These are phyloP conservation scores for Lasioglossum marginatum DNA, from an alignment of 2,888 invertebrate species.

Conservation along the genomic window DNA sequence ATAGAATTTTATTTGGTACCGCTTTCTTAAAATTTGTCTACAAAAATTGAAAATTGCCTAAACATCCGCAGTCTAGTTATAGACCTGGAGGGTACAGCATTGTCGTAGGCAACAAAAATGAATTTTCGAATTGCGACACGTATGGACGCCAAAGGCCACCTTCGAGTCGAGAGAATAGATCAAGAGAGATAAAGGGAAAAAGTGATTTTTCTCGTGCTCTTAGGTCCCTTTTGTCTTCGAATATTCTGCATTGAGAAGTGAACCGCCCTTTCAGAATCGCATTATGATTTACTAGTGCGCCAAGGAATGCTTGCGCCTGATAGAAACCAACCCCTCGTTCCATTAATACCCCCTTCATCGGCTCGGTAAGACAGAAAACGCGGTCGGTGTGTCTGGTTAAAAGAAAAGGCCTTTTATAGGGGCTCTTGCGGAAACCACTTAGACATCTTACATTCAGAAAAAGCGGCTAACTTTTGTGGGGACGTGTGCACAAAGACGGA, in stretches of 20 bases:
- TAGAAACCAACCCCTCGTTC: conserved; percentile 40
- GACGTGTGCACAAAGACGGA: background rate
- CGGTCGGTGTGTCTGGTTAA: conserved; percentile 18
- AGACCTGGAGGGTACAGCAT: background rate
- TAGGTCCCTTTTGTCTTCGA: conserved; percentile 36
- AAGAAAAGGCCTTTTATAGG: conserved; percentile 5
- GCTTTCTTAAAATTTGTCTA: no score
- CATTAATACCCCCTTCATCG: conserved; percentile 42
- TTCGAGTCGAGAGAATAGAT: background rate
- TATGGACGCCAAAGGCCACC: no score
- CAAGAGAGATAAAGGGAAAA: background rate
- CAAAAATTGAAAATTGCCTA: no score
- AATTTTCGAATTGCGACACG: background rate
- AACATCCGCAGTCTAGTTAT: no score
- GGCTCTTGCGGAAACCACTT: conserved; percentile 7
- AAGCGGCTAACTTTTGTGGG: background rate
- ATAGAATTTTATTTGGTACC: no score
- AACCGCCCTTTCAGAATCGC: conserved; percentile 64
- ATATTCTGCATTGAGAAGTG: conserved; percentile 52
- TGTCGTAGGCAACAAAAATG: no score
- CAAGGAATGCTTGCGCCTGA: conserved; percentile 55
- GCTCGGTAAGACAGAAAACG: conserved; percentile 21
- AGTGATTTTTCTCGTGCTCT: conserved; percentile 28
- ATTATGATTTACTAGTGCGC: conserved; percentile 63
- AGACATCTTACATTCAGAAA: conserved; percentile 14